Evolutionary conservation across 2,113 vertebrate species (phyloP), one percentile per base, ranked within the genome.

Genomic region (Ploceus nigricollis): DNA sequence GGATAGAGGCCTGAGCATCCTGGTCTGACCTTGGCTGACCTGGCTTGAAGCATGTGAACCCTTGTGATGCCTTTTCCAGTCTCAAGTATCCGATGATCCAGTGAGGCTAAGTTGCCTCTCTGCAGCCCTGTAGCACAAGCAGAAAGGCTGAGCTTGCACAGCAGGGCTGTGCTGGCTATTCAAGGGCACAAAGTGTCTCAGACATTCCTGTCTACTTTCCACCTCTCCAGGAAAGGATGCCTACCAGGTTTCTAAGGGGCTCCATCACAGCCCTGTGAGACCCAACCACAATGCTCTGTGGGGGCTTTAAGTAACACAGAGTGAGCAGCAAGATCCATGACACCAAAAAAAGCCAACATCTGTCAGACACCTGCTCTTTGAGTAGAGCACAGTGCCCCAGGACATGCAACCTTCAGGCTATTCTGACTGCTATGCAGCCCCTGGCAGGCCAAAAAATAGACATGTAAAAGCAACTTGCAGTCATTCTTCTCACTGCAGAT

Each of bases 41-140:
- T 22, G 54, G 39, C 28, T 50, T 45, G 45, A n/a, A 48, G 47
- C 23, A 60, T 0, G 1, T 9, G 10, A 63, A 7, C 30, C 44
- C 12, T 90, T 16, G 50, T 63, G 45, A 16, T 42, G 50, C 23
- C 28, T 40, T 24, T 39, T 71, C 39, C 47, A 44, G 3, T n/a
- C 22, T 28, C 44, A 68, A 35, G 42, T 63, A 50, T 39, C 31
- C 0, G 0, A 45, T 25, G 27, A 24, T 4, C 53, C 15, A 33
- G 33, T 18, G 35, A 56, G 27, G 45, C 11, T 21, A 5, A 58
- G 12, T n/a, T 54, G 31, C 14, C 64, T 30, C 30, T n/a, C 5
- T 40, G 33, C 33, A 45, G 30, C 20, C 75, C 65, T 33, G 14
- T 9, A 57, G 53, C 35, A 68, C 16, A 37, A 85, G 21, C 24